Evolutionary conservation across 2,797 vertebrate genomes (phyloP).

Genomic region (Pipistrellus pipistrellus): DNA sequence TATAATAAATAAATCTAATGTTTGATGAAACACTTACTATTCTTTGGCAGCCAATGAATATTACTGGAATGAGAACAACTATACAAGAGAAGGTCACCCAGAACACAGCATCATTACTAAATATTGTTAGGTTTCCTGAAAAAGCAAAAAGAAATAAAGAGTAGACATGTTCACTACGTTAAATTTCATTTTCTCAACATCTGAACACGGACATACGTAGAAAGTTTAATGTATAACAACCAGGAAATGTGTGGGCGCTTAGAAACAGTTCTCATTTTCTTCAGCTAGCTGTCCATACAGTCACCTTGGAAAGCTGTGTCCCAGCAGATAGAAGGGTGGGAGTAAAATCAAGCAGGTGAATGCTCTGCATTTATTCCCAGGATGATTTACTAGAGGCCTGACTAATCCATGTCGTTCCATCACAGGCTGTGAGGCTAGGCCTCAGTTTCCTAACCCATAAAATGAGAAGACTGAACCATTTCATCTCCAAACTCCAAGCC

Average conservation of each 20-base stretch:
- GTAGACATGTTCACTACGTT: background rate
- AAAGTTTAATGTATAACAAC: background rate
- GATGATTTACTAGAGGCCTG: background rate
- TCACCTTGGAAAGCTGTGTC: slow-evolving; percentile 24
- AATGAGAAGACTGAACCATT: background rate
- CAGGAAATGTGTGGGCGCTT: background rate
- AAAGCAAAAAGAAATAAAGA: slow-evolving; percentile 78
- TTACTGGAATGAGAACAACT: slow-evolving; percentile 89
- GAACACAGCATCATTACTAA: slow-evolving; percentile 92
- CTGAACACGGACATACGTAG: background rate
- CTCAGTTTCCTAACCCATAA: background rate
- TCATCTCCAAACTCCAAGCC: background rate
- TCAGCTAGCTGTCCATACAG: background rate
- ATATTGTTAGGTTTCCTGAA: slow-evolving; percentile 91
- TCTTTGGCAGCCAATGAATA: slow-evolving; percentile 94
- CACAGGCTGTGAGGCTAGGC: background rate
- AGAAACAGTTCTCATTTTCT: background rate
- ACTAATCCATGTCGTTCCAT: background rate
- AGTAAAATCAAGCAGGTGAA: background rate
- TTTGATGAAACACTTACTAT: slow-evolving; percentile 89
- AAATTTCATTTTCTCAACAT: background rate
- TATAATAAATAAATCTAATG: background rate
- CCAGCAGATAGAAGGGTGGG: background rate
- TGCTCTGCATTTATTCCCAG: background rate
- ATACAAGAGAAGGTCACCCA: slow-evolving; percentile 95